A percentile compares a stretch with the other conserved stretches of the same genome.
phyloP scores from a whole-genome alignment of 2,797 vertebrate genomes.

The Esox lucius region DNA sequence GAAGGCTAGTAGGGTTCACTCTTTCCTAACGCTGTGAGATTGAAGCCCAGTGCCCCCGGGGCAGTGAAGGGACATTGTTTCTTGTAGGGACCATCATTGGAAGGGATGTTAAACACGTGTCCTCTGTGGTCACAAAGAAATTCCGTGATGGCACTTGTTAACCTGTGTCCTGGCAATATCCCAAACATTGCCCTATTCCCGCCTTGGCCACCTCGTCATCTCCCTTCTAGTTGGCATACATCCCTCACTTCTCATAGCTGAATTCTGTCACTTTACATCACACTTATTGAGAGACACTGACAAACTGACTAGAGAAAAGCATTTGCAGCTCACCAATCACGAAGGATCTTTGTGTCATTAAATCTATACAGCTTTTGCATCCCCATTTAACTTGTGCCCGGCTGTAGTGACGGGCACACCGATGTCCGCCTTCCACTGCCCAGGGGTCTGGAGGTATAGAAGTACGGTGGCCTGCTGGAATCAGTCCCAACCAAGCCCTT shows the following conservation, averaged over 20 bases:
- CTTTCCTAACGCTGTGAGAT: no score
- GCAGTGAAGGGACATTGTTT: slow-evolving; percentile 10
- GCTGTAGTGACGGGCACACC: slow-evolving; percentile 9
- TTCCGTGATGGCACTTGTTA: slow-evolving; percentile 4
- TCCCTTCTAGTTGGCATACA: no score
- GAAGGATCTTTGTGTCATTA: slow-evolving; percentile 18
- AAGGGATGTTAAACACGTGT: no score
- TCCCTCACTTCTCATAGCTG: no score
- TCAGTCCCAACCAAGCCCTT: slow-evolving; percentile 23
- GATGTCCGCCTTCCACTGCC: not conserved
- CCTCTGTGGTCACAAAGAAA: no score
- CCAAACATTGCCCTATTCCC: no score
- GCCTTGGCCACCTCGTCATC: no score
- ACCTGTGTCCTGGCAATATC: no score
- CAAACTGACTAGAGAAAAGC: not conserved
- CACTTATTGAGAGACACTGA: slow-evolving; percentile 18
- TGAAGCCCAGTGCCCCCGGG: no score
- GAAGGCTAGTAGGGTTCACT: no score
- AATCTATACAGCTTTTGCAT: not conserved
- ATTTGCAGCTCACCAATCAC: slow-evolving; percentile 28
- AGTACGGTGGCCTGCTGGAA: slow-evolving; percentile 25
- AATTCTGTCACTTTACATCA: not conserved
- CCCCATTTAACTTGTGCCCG: slow-evolving; percentile 4
- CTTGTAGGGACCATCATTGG: not conserved
- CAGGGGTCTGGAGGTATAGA: slow-evolving; percentile 17